Percentiles rank a stretch among this genome's conserved stretches.
These are phyloP conservation scores for Phengaris alcon DNA, from an alignment of 2,888 invertebrate species.

Conservation along the genomic window DNA sequence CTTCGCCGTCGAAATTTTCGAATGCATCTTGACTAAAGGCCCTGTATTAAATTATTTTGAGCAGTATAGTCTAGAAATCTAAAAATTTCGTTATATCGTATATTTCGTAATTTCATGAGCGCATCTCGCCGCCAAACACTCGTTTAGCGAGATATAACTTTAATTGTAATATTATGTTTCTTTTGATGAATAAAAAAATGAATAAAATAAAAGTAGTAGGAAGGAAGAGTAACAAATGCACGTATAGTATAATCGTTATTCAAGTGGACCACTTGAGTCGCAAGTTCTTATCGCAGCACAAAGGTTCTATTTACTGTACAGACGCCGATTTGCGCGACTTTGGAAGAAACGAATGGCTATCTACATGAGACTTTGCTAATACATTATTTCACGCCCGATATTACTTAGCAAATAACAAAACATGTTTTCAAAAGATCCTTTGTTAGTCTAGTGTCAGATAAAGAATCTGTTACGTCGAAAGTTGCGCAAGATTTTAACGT, in stretches of 20 bases:
- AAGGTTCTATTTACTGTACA: slow-evolving; percentile 3
- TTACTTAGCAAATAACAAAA: slow-evolving; percentile 5
- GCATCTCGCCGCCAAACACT: no score
- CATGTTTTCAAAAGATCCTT: slow-evolving; percentile 12
- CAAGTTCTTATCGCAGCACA: slow-evolving; percentile 16
- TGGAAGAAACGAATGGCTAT: slow-evolving; percentile 15
- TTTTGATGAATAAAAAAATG: no score
- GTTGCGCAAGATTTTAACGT: neutral
- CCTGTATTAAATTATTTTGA: no score
- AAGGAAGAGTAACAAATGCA: neutral
- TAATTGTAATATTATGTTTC: no score
- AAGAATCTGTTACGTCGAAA: slow-evolving; percentile 6
- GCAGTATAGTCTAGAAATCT: no score
- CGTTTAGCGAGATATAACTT: no score
- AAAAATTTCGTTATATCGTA: no score
- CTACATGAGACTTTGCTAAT: slow-evolving; percentile 3
- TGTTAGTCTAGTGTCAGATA: neutral
- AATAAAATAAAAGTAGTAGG: no score
- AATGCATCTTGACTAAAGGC: no score
- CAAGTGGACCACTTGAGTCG: neutral
- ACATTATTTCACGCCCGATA: slow-evolving; percentile 3
- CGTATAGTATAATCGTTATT: neutral
- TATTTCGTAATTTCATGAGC: no score
- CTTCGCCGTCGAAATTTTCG: no score
- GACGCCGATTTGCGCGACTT: slow-evolving; percentile 20